Evolutionary conservation across 1,140 invertebrate species (phyloP).

Genomic region (Pseudobourletiella spinata): DNA sequence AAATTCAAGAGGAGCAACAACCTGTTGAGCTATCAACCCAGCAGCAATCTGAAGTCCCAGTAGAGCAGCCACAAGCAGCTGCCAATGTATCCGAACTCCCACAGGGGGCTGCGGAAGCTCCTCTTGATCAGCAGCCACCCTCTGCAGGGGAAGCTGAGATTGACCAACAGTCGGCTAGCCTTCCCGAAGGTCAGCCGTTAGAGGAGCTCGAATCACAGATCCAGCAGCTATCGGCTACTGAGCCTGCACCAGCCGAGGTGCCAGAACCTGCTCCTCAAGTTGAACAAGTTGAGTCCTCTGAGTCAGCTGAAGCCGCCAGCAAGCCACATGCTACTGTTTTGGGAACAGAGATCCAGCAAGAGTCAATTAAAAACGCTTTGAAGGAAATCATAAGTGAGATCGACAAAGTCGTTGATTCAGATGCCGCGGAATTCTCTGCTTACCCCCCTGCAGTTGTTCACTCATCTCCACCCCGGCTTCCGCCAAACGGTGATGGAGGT

Average conservation of each 20-base stretch:
- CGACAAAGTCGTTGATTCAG: conserved; percentile 44
- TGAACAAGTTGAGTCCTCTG: too few species aligned
- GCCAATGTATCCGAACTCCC: not conserved
- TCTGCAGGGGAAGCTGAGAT: not conserved
- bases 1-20: not conserved
- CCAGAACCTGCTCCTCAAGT: too few species aligned
- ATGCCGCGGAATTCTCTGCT: conserved; percentile 8
- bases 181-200: too few species aligned
- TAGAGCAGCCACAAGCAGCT: not conserved
- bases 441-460: not conserved
- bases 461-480: not conserved
- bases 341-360: conserved; percentile 44
- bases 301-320: too few species aligned
- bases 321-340: not conserved
- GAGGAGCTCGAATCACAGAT: not conserved
- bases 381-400: conserved; percentile 54
- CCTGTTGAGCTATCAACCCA: not conserved
- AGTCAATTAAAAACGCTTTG: conserved; percentile 48
- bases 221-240: not conserved
- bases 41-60: not conserved
- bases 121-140: too few species aligned
- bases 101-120: not conserved
- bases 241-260: not conserved
- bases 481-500: too few species aligned
- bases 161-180: too few species aligned